These are phyloP conservation scores for Dione juno DNA, from an alignment of 2,888 invertebrate species.

Conservation along the genomic window DNA sequence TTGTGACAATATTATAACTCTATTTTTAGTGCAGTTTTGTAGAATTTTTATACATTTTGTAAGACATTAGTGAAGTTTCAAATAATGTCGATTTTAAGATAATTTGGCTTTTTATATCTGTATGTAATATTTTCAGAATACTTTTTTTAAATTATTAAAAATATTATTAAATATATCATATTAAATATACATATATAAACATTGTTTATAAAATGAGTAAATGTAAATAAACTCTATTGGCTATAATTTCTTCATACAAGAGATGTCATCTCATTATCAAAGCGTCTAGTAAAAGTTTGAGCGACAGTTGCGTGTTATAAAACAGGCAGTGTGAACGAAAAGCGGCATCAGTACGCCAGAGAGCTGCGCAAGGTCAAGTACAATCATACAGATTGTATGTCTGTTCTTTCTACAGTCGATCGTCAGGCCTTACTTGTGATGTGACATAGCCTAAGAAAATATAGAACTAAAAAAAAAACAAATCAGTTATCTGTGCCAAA, in stretches of 20 bases:
- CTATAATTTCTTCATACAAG: slow-evolving; percentile 8
- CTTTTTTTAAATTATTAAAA: too few species aligned
- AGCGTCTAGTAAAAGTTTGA: slow-evolving; percentile 73
- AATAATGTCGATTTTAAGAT: neutral
- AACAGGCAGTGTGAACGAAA: slow-evolving; percentile 71
- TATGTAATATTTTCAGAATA: neutral
- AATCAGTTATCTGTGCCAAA: slow-evolving; percentile 35
- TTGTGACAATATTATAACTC: neutral
- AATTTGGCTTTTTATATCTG: neutral
- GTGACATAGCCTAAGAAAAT: slow-evolving; percentile 58
- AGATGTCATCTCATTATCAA: slow-evolving; percentile 42
- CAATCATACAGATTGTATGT: slow-evolving; percentile 48
- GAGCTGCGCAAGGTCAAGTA: slow-evolving; percentile 79
- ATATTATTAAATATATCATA: too few species aligned
- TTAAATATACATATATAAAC: too few species aligned
- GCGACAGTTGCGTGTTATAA: slow-evolving; percentile 77
- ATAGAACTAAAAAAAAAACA: slow-evolving; percentile 48
- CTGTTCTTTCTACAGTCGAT: slow-evolving; percentile 72
- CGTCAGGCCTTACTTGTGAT: slow-evolving; percentile 61
- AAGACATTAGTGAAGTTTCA: neutral
- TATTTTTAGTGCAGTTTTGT: too few species aligned
- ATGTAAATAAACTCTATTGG: too few species aligned
- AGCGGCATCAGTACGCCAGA: slow-evolving; percentile 73
- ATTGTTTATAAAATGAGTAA: too few species aligned
- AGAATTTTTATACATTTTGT: too few species aligned